phyloP scores from a whole-genome alignment of 2,113 vertebrate species.

The Gorsachius goisagi region DNA sequence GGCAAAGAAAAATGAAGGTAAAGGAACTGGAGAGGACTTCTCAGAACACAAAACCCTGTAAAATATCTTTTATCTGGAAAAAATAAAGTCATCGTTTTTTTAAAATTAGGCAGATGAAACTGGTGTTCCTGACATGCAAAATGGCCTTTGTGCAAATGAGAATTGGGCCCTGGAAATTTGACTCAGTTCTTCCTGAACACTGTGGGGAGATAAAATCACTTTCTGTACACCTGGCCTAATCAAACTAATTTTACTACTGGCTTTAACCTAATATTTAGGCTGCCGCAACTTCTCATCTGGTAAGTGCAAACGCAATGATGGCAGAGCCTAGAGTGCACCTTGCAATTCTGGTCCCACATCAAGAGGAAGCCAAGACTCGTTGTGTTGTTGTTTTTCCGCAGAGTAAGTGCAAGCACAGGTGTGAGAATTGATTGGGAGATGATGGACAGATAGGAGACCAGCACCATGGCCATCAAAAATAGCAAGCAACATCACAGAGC shows the following conservation, averaged over 20 bases:
- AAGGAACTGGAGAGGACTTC: not conserved
- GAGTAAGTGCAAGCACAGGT: not conserved
- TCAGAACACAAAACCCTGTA: not conserved
- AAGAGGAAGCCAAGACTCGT: not conserved
- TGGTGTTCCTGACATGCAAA: not conserved
- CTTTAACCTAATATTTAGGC: not conserved
- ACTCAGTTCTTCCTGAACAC: not conserved
- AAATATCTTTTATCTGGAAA: not conserved
- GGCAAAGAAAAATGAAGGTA: not conserved
- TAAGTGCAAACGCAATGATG: fast-evolving
- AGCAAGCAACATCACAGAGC: not conserved
- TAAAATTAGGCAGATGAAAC: not conserved
- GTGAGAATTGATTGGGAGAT: not conserved
- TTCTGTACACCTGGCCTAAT: not conserved
- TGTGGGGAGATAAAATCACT: not conserved
- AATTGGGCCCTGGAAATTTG: not conserved
- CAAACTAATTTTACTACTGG: not conserved
- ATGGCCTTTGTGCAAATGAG: not conserved
- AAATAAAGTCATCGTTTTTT: not conserved
- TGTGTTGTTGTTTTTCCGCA: not conserved
- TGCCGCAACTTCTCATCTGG: not conserved
- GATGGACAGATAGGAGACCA: not conserved
- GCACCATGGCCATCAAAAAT: not conserved
- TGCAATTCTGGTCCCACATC: not conserved
- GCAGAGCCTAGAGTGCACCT: not conserved